These are phyloP conservation scores for Pangasius macronema DNA, from an alignment of 2,797 vertebrate species.

Conservation along the genomic window DNA sequence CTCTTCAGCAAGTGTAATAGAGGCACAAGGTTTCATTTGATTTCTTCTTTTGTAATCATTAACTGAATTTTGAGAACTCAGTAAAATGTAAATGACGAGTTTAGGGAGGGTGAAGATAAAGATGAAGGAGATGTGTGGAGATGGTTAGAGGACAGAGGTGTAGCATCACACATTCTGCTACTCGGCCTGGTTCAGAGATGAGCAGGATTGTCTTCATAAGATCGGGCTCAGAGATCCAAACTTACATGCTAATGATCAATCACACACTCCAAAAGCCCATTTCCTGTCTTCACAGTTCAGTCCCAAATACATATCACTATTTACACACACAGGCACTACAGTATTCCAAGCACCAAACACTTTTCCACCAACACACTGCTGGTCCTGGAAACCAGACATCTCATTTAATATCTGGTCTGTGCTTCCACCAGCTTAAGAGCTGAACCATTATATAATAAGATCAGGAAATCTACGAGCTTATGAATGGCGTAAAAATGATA, in stretches of 20 bases:
- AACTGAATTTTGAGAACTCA: constrained; percentile 31
- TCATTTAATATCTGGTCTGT: background rate
- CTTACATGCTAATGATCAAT: background rate
- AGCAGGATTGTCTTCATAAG: constrained; percentile 46
- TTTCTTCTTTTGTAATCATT: constrained; percentile 35
- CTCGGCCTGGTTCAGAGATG: background rate
- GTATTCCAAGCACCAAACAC: background rate
- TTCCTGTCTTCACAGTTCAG: background rate
- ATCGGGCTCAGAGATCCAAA: constrained; percentile 25
- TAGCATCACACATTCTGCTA: constrained; percentile 24
- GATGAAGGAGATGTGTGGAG: constrained; percentile 17
- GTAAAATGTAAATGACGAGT: constrained; percentile 22
- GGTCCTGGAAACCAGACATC: background rate
- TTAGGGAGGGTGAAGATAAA: constrained; percentile 18
- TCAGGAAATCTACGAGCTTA: background rate
- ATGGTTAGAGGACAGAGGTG: constrained; percentile 25
- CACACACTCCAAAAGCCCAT: background rate
- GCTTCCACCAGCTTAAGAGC: background rate
- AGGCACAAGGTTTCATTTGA: constrained; percentile 80
- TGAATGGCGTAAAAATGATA: background rate
- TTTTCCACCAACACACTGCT: constrained; percentile 12
- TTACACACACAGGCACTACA: background rate
- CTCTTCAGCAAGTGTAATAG: constrained; percentile 84
- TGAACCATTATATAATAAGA: background rate
- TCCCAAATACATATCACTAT: background rate